phyloP scores from a whole-genome alignment of 1,140 invertebrate genomes.

The Drosophila pectinifera region DNA sequence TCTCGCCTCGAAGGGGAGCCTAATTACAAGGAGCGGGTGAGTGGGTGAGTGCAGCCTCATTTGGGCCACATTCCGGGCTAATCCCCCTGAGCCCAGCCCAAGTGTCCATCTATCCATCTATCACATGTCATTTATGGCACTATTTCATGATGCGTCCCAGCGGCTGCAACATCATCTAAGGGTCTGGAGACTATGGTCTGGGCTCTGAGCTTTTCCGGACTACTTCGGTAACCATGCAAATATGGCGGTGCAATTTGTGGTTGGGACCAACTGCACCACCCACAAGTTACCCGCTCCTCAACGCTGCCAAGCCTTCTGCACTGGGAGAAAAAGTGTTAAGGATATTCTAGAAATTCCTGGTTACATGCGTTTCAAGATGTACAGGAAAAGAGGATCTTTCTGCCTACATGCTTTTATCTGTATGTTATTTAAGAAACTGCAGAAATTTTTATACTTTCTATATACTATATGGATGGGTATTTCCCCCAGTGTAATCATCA shows the following conservation, averaged over 20 bases:
- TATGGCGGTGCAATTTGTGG: slow-evolving; percentile 19
- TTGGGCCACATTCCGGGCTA: slow-evolving; percentile 55
- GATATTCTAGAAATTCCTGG: neutral
- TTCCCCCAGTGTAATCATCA: slow-evolving; percentile 14
- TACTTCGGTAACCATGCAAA: slow-evolving; percentile 43
- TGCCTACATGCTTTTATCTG: no score
- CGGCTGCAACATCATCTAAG: slow-evolving; percentile 40
- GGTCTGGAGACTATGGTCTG: neutral
- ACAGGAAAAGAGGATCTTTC: no score
- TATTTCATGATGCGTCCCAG: slow-evolving; percentile 45
- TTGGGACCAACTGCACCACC: slow-evolving; percentile 1
- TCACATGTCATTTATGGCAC: slow-evolving; percentile 69
- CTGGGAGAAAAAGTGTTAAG: neutral
- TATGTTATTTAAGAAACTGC: neutral
- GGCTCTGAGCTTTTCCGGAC: slow-evolving; percentile 26
- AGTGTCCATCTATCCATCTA: slow-evolving; percentile 68
- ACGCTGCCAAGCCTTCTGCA: slow-evolving; percentile 1
- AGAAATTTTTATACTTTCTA: neutral
- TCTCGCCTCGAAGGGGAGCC: slow-evolving; percentile 21
- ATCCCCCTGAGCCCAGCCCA: slow-evolving; percentile 38
- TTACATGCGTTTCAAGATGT: neutral
- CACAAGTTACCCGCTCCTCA: slow-evolving; percentile 20
- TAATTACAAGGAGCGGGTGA: slow-evolving; percentile 55
- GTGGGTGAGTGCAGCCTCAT: slow-evolving; percentile 44
- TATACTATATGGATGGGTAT: no score